These are phyloP conservation scores for Zosterops borbonicus DNA, from an alignment of 2,113 vertebrate genomes.

Conservation along the genomic window DNA sequence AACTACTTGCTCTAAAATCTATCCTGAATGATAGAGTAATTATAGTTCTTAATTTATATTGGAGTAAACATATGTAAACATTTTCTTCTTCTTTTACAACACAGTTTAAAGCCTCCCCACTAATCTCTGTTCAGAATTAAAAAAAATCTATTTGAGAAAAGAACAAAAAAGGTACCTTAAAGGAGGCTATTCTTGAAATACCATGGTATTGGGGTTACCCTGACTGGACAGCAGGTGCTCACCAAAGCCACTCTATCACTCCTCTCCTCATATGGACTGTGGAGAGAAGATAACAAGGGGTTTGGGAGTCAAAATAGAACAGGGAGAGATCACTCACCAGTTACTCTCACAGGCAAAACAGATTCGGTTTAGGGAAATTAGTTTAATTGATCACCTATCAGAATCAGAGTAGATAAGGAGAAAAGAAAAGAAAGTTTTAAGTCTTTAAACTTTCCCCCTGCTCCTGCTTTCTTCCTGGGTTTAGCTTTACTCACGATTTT, in stretches of 20 bases:
- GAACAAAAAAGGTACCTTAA: background rate
- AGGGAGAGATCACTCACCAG: background rate
- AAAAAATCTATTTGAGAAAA: background rate
- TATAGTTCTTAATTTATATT: background rate
- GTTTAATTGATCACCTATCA: background rate
- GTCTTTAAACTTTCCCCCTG: background rate
- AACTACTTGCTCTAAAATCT: background rate
- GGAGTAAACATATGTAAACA: background rate
- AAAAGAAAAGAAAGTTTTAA: background rate
- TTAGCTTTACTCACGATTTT: fast-evolving
- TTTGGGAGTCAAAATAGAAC: background rate
- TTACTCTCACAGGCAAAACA: background rate
- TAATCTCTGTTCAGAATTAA: background rate
- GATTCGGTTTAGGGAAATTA: background rate
- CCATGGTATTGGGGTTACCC: background rate
- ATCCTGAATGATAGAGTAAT: background rate
- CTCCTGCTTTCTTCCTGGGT: background rate
- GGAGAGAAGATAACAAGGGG: background rate
- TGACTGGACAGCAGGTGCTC: background rate
- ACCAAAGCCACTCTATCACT: background rate
- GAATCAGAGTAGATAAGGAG: background rate
- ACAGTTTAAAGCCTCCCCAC: background rate
- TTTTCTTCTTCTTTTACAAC: background rate
- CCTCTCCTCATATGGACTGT: background rate
- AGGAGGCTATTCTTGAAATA: background rate